phyloP scores from a whole-genome alignment of 2,888 invertebrate species.

The Thymelicus lineola region DNA sequence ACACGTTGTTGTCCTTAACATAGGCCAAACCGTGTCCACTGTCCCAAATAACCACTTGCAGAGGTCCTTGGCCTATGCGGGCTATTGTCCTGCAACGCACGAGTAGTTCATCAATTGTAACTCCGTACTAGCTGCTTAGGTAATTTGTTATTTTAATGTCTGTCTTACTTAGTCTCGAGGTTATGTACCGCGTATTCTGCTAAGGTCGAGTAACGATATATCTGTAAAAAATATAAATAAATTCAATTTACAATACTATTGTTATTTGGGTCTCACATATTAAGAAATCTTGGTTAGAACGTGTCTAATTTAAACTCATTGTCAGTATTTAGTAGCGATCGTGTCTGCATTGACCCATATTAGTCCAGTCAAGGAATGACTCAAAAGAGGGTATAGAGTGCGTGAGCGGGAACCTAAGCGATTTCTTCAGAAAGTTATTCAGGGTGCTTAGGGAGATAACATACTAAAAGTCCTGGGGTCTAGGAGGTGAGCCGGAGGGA shows the following conservation, averaged over 20 bases:
- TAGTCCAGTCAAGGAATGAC: too few species aligned
- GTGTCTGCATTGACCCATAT: conserved; percentile 2
- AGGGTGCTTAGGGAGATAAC: too few species aligned
- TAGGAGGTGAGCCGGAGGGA: too few species aligned
- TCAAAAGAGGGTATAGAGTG: too few species aligned
- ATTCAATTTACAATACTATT: not conserved
- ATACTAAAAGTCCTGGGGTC: too few species aligned
- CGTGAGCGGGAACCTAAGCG: too few species aligned
- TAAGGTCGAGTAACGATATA: conserved; percentile 88
- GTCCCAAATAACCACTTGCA: conserved; percentile 87
- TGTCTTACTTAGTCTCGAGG: conserved; percentile 79
- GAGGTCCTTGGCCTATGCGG: conserved; percentile 78
- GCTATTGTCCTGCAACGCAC: conserved; percentile 62
- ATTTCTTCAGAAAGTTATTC: too few species aligned
- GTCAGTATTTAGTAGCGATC: not conserved
- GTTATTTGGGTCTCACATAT: conserved; percentile 7
- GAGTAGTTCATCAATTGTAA: not conserved
- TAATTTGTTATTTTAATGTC: conserved; percentile 4
- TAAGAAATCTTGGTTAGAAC: conserved; percentile 27
- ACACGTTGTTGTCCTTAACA: conserved; percentile 89
- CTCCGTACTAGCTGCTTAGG: not conserved
- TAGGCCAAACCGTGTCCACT: conserved; percentile 77
- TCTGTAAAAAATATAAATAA: conserved; percentile 68
- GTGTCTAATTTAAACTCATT: conserved; percentile 31
- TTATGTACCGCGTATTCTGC: conserved; percentile 87